Evolutionary conservation across 1,140 invertebrate species (phyloP).

Genomic region (Ptiloglossa arizonensis): DNA sequence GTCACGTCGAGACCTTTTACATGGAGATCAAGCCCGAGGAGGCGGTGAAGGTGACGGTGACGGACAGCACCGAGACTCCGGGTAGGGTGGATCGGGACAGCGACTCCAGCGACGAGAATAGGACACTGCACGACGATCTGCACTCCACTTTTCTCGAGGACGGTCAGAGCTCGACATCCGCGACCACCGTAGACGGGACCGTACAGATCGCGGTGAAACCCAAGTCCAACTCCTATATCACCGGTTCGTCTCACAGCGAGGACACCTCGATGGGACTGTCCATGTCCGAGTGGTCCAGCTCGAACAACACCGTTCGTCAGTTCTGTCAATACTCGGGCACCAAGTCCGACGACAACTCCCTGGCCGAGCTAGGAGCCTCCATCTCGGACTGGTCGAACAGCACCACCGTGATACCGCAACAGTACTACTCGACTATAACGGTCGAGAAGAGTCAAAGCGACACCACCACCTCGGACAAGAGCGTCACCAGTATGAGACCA

Average conservation of each 20-base stretch:
- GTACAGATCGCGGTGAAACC: slow-evolving; percentile 89
- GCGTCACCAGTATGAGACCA: slow-evolving; percentile 75
- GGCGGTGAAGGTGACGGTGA: slow-evolving; percentile 86
- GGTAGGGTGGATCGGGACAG: slow-evolving; percentile 72
- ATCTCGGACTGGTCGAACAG: slow-evolving; percentile 84
- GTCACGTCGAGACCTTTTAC: slow-evolving; percentile 92
- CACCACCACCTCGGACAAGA: slow-evolving; percentile 78
- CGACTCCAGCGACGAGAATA: slow-evolving; percentile 83
- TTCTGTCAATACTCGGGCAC: slow-evolving; percentile 86
- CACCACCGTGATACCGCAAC: slow-evolving; percentile 79
- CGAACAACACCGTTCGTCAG: slow-evolving; percentile 89
- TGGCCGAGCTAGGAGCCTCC: slow-evolving; percentile 83
- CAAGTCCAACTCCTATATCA: slow-evolving; percentile 88
- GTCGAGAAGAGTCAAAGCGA: slow-evolving; percentile 79
- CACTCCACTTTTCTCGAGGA: slow-evolving; percentile 78
- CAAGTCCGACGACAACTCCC: slow-evolving; percentile 83
- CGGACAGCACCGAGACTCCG: slow-evolving; percentile 81
- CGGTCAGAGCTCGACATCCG: slow-evolving; percentile 77
- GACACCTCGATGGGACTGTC: slow-evolving; percentile 92
- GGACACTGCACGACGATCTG: slow-evolving; percentile 79
- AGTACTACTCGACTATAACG: slow-evolving; percentile 71
- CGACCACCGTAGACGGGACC: slow-evolving; percentile 88
- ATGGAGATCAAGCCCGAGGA: slow-evolving; percentile 89
- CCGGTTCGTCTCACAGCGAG: slow-evolving; percentile 87
- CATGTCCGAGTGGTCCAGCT: slow-evolving; percentile 92